Evolutionary conservation across 1,140 invertebrate genomes (phyloP).

Genomic region (Episyrphus balteatus): DNA sequence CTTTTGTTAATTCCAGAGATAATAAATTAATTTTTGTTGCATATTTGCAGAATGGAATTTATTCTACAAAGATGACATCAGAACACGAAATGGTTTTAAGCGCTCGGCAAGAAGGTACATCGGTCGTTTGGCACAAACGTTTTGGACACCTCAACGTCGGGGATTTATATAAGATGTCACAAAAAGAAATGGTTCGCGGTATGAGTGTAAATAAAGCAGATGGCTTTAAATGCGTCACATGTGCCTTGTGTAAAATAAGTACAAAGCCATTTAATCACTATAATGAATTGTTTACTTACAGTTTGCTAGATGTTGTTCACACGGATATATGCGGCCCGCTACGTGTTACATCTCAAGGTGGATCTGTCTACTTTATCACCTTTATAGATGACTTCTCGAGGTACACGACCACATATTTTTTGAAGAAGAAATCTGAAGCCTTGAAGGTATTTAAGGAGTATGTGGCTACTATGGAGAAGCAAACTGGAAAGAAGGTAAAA

Average conservation of each 20-base stretch:
- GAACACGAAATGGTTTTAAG: not conserved
- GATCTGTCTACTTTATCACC: conserved; percentile 20
- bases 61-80: not conserved
- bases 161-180: not conserved
- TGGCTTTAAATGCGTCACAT: not conserved
- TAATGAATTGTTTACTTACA: too few relatives aligned
- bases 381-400: conserved; percentile 20
- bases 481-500: conserved; percentile 25
- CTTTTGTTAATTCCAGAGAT: not conserved
- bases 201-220: not conserved
- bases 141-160: too few relatives aligned
- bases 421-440: conserved; percentile 7
- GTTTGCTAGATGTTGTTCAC: conserved; percentile 6
- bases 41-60: not conserved
- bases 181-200: conserved; percentile 1
- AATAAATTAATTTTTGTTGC: not conserved
- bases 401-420: not conserved
- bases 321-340: conserved; percentile 29
- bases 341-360: conserved; percentile 14
- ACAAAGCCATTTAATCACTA: not conserved
- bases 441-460: conserved; percentile 3
- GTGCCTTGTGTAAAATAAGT: not conserved
- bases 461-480: conserved; percentile 8
- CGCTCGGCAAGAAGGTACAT: not conserved
- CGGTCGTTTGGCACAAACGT: not conserved